Evolutionary conservation across 2,113 vertebrate genomes (phyloP), one percentile per base, ranked within the genome.

Genomic region (Passer montanus): DNA sequence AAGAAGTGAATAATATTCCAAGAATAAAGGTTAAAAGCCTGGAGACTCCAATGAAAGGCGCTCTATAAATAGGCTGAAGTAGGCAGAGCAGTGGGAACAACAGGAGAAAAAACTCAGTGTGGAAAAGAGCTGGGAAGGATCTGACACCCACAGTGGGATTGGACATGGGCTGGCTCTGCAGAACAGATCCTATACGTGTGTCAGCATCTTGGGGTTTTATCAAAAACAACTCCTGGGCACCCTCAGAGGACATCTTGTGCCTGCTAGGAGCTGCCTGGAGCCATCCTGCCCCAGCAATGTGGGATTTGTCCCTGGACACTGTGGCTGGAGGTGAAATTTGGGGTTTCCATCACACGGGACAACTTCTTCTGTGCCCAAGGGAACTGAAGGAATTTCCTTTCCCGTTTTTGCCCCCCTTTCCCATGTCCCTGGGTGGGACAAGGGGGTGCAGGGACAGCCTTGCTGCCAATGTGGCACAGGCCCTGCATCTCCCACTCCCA

Each of bases 1-100:
- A 94, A 95, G 93, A 80, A 91, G 72, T 94, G 95, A 94, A 95
- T 85, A 95, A 90, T 94, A 90, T 90, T 95, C 95, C 96, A 95
- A 77, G 93, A 95, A 94, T 85, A 91, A 96, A 95, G 91, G 84
- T 93, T 95, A 95, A 85, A 88, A 94, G 67, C 81, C 87, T 41
- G 17, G 39, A 62, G 58, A 73, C 18, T 76, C 58, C 70, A 62
- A 2, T 22, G 91, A 87, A 91, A 84, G 35, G 63, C 0, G 1
- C 50, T 87, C 89, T 93, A 95, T 93, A 91, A 97, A 96, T 94
- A 95, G 94, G 91, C 64, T 18, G 43, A 17, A 72, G 87, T 4
- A 44, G 88, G 88, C 46, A 94, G 90, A 66, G 73, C 79, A 72
- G 66, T 55, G 81, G 93, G 87, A 95, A 87, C 27, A 44, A 90